Evolutionary conservation across 2,797 vertebrate species (phyloP).

Genomic region (Diplodus sargus): DNA sequence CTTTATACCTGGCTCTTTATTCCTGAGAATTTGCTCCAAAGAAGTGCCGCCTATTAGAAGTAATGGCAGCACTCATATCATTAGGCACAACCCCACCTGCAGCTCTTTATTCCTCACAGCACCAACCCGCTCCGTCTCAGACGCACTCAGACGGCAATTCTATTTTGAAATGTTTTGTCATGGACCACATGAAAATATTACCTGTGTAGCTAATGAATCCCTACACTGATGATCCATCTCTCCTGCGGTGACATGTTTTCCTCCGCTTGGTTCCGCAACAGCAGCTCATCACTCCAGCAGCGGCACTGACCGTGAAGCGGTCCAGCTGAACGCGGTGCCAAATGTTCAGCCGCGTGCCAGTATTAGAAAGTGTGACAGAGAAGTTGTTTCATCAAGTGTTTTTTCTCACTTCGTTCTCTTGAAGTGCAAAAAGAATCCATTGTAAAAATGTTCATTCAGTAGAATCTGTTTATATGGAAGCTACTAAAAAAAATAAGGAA

Average conservation of each 20-base stretch:
- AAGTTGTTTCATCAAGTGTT: background rate
- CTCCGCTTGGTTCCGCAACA: constrained; percentile 42
- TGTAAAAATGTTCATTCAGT: background rate
- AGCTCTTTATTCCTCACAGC: constrained; percentile 14
- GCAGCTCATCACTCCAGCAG: constrained; percentile 39
- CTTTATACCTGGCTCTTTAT: background rate
- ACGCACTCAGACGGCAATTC: constrained; percentile 11
- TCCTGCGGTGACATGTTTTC: constrained; percentile 42
- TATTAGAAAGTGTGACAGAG: constrained; percentile 18
- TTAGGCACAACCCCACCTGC: constrained; percentile 16
- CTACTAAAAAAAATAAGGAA: background rate
- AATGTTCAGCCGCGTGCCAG: constrained; percentile 31
- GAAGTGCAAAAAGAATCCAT: constrained; percentile 8
- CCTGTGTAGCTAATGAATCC: constrained; percentile 41
- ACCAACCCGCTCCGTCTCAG: constrained; percentile 10
- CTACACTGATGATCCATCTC: constrained; percentile 20
- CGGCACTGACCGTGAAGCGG: constrained; percentile 21
- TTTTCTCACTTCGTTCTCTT: constrained; percentile 6
- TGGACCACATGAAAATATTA: constrained; percentile 9
- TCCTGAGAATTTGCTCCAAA: background rate
- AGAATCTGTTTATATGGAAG: background rate
- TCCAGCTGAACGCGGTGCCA: constrained; percentile 31
- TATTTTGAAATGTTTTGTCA: constrained; percentile 41
- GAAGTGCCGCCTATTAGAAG: background rate
- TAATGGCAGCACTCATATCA: background rate